These are phyloP conservation scores for Brachyptera risi DNA, from an alignment of 2,888 invertebrate genomes.

Conservation along the genomic window DNA sequence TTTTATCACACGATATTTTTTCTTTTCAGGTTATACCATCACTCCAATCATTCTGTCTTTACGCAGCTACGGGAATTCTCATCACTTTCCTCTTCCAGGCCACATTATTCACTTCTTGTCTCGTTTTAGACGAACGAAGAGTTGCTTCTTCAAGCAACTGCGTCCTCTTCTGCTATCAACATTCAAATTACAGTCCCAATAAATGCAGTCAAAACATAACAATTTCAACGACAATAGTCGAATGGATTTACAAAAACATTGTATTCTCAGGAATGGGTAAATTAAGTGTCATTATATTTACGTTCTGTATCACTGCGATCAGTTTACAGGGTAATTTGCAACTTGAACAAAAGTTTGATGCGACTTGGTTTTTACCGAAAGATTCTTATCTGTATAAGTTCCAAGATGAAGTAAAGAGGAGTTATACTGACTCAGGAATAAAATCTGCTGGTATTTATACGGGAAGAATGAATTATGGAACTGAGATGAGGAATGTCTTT, in stretches of 20 bases:
- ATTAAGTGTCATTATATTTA: conserved; percentile 55
- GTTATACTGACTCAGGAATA: too few species aligned
- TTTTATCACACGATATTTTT: neutral
- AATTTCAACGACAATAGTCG: conserved; percentile 18
- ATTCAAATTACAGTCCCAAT: conserved; percentile 39
- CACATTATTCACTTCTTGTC: conserved; percentile 79
- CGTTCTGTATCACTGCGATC: conserved; percentile 55
- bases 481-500: too few species aligned
- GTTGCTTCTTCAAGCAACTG: conserved; percentile 61
- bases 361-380: conserved; percentile 72
- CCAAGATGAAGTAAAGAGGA: conserved; percentile 50
- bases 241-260: neutral
- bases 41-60: conserved; percentile 76
- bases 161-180: conserved; percentile 61
- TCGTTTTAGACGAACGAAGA: conserved; percentile 65
- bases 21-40: conserved; percentile 66
- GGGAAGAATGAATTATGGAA: too few species aligned
- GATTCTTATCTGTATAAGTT: conserved; percentile 63
- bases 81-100: conserved; percentile 71
- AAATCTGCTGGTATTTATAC: too few species aligned
- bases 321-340: conserved; percentile 59
- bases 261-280: conserved; percentile 51
- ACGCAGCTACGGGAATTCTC: conserved; percentile 71
- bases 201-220: conserved; percentile 40
- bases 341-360: conserved; percentile 74